Evolutionary conservation across 2,888 invertebrate species (phyloP), one percentile per base, ranked within the genome.

Genomic region (Bellardia pandia): DNA sequence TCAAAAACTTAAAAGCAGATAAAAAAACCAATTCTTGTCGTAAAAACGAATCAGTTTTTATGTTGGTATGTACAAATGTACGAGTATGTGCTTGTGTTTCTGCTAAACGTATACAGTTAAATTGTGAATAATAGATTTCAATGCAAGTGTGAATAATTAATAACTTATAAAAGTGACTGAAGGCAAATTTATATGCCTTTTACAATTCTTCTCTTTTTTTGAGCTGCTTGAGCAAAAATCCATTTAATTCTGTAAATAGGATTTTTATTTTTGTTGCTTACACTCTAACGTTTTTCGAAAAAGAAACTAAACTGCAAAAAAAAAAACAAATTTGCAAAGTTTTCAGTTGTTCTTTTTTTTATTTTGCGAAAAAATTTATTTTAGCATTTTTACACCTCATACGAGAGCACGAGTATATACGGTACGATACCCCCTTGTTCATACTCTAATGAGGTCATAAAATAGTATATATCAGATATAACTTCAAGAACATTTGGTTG

Each of bases 391-490:
- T 83, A 77, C 71, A 72, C 83, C 71, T 77, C 62, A 71, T 77
- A 42, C 30, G 37, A 62, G 33, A 45, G 23, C 45, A 11, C 3
- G 45, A 66, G 40, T 62, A 23, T 16, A 51, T 72, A 42, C 30
- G 33, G 51, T 53, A 51, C 23, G 33, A 51, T 72, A 33, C 30
- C 78, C 11, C 69, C 45, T 11, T 16, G 33, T 51, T 77, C 69
- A 72, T 64, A 77, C 62, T 71, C 69, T 85, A 85, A 85, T 85
- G 85, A 80, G 85, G 85, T 85, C 85, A 85, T 69, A 69, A 85
- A 85, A 75, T 64, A 66, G 64, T 80, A 58, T 69, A 72, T 56
- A 79, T 68, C 75, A 64, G 74, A 85, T 75, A 75, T 62, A 75
- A 79, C 78, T 85, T 68, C 48, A 62, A 80, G 75, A 80, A 80